Evolutionary conservation across 1,140 invertebrate genomes (phyloP).

Genomic region (Drosophila pachea): DNA sequence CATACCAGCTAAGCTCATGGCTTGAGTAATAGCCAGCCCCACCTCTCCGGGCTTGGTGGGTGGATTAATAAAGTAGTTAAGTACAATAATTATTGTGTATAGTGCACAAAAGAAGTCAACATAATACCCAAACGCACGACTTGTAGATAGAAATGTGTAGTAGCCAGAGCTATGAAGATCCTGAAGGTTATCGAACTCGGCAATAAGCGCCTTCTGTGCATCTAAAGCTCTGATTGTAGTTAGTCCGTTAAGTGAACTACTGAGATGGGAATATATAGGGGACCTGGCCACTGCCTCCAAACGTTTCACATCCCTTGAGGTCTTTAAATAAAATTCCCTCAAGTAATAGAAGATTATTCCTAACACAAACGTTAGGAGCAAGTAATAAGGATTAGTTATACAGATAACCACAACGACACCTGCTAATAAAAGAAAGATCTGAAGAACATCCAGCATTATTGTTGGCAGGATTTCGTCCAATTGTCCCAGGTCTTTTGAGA

Average conservation of each 20-base stretch:
- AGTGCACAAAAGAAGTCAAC: constrained; percentile 85
- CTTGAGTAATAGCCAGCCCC: constrained; percentile 91
- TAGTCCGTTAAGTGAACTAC: constrained; percentile 85
- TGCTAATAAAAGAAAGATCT: constrained; percentile 83
- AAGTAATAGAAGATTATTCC: constrained; percentile 86
- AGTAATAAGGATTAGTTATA: constrained; percentile 87
- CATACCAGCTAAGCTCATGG: constrained; percentile 87
- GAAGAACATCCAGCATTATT: constrained; percentile 87
- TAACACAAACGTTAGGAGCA: constrained; percentile 85
- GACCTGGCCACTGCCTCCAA: constrained; percentile 86
- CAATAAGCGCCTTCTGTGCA: constrained; percentile 82
- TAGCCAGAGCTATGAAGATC: constrained; percentile 86
- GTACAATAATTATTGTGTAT: constrained; percentile 84
- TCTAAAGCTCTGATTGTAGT: constrained; percentile 86
- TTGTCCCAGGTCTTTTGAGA: constrained; percentile 87
- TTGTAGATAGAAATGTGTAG: constrained; percentile 88
- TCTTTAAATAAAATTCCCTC: constrained; percentile 88
- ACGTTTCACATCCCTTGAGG: constrained; percentile 91
- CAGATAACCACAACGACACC: constrained; percentile 85
- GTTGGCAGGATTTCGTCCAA: constrained; percentile 92
- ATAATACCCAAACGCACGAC: constrained; percentile 89
- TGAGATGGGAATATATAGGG: constrained; percentile 89
- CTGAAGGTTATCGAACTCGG: constrained; percentile 83
- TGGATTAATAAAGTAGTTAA: constrained; percentile 81
- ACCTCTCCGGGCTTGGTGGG: constrained; percentile 82